A percentile compares a stretch with the other conserved stretches of the same genome.
phyloP scores from a whole-genome alignment of 2,888 invertebrate genomes.

The Apamea sordens region DNA sequence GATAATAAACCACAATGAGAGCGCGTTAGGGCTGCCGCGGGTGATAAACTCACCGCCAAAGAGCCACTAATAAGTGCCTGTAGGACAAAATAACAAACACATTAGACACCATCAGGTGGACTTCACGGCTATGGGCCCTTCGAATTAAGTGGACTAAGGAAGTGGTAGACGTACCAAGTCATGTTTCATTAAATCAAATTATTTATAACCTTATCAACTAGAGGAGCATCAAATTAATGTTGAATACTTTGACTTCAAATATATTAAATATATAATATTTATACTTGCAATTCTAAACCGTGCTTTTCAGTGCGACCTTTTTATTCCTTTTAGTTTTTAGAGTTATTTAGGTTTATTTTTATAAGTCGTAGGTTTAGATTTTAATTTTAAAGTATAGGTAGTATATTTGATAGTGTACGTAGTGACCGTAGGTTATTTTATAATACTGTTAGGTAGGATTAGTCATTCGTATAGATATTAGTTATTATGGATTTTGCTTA shows the following conservation, averaged over 20 bases:
- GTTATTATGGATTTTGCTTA: too few species aligned
- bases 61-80: slow-evolving; percentile 80
- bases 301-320: too few species aligned
- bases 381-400: too few species aligned
- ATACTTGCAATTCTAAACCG: too few species aligned
- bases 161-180: slow-evolving; percentile 38
- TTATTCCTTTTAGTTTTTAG: too few species aligned
- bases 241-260: not conserved
- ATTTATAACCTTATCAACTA: not conserved
- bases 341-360: too few species aligned
- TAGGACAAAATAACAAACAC: slow-evolving; percentile 83
- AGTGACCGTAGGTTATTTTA: too few species aligned
- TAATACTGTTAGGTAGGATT: too few species aligned
- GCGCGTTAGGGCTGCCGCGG: slow-evolving; percentile 57
- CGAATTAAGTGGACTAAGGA: slow-evolving; percentile 44
- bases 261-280: too few species aligned
- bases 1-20: slow-evolving; percentile 56
- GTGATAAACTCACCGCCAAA: slow-evolving; percentile 72
- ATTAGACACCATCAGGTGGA: slow-evolving; percentile 73
- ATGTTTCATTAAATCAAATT: not conserved
- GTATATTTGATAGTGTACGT: too few species aligned
- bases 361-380: too few species aligned
- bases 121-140: slow-evolving; percentile 59
- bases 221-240: not conserved
- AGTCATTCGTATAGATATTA: too few species aligned